Base-by-base conservation (phyloP, 2,797 vertebrate species). In the Chaetodon trifasciatus region DNA sequence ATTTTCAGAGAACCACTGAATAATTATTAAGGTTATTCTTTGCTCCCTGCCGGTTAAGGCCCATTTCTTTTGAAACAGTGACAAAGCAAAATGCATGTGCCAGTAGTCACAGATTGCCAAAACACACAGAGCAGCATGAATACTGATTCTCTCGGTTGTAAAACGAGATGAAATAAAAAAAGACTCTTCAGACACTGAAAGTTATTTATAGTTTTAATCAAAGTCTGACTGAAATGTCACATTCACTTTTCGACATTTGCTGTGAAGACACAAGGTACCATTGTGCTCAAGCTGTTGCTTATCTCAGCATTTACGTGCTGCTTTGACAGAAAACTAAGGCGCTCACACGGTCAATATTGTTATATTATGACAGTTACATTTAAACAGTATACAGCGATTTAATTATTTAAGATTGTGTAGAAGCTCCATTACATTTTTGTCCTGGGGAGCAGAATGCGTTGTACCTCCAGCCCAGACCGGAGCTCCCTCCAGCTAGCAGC, bases 401-500 rank as follows among this genome's bases (percentile, higher is more conserved):
- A 79, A 84, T 83, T 58, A 87, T 74, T 81, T 70, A 37, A 60
- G 21, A 70, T 55, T 78, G 58, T 47, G 62, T 75, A 65, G 65
- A 83, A 76, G 68, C 78, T 79, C 69, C 40, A 73, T 88, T 85
- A 76, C 67, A 75, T 76, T 76, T 75, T 77, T 72, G 71, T 88
- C 72, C 55, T n/a, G 15, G 40, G 73, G 79, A 76, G 72, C 74
- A 77, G 58, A 79, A 74, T 73, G 75, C 65, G 64, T 83, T 76
- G 63, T 67, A 79, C 85, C 86, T 82, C 58, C 58, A 76, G 78
- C 68, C 70, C 77, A 74, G 70, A 83, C 62, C 70, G 74, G 63
- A 90, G 81, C 83, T 74, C 84, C 81, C 83, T 82, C 70, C 85
- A 91, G 89, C 88, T 69, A 83, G 84, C 91, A 93, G 82, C 87